Percentiles rank a stretch among this genome's conserved stretches.
Conservation (phyloP, 2,888 invertebrate species). For the Leptopterna dolabrata region DNA sequence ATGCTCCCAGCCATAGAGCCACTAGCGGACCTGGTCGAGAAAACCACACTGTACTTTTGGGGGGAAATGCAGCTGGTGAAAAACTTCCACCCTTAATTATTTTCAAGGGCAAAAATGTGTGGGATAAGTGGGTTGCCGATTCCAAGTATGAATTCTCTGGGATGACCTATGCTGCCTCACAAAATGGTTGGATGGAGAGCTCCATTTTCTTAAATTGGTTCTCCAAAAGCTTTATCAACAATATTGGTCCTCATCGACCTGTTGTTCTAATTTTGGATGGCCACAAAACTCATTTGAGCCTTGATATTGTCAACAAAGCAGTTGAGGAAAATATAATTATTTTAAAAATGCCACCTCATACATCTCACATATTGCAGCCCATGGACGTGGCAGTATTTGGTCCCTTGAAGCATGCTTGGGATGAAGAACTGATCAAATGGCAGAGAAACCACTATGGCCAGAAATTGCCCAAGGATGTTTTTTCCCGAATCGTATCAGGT, state of each 20-base stretch:
- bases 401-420: conserved; percentile 5
- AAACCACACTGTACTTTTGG: conserved; percentile 64
- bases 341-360: neutral
- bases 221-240: too few species aligned
- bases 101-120: conserved; percentile 65
- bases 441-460: too few species aligned
- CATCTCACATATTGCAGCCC: neutral
- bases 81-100: conserved; percentile 65
- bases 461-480: too few species aligned
- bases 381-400: neutral
- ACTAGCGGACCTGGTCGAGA: conserved; percentile 64
- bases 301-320: neutral
- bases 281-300: neutral
- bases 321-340: neutral
- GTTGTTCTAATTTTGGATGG: conserved; percentile 1
- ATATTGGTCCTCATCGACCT: too few species aligned
- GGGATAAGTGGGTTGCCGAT: conserved; percentile 64
- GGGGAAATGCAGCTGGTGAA: conserved; percentile 60
- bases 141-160: conserved; percentile 61
- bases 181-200: conserved; percentile 65
- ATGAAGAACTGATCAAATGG: neutral
- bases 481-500: neutral
- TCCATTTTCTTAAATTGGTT: too few species aligned
- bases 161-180: conserved; percentile 63
- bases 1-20: conserved; percentile 52